Conservation (phyloP, 2,888 invertebrate species). For the Macropis europaea region DNA sequence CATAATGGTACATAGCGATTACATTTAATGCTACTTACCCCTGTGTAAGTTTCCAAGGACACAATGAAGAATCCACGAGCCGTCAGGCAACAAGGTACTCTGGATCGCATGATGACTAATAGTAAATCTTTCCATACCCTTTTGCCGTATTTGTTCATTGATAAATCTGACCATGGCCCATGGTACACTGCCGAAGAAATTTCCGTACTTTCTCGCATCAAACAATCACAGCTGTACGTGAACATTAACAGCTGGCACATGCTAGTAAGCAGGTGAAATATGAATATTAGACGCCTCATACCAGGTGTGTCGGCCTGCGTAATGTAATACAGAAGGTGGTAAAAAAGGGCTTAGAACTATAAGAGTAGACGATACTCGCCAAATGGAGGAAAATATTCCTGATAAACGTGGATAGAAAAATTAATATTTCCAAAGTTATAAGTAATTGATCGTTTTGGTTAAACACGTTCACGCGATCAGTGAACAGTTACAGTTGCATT, state of each 20-base stretch:
- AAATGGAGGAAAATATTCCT: too few relatives aligned
- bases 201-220: slow-evolving; percentile 6
- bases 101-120: slow-evolving; percentile 51
- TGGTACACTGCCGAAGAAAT: not conserved
- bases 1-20: too few relatives aligned
- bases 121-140: slow-evolving; percentile 39
- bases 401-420: too few relatives aligned
- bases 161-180: not conserved
- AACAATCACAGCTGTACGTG: slow-evolving; percentile 30
- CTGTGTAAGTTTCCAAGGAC: slow-evolving; percentile 50
- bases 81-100: slow-evolving; percentile 43
- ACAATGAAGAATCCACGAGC: slow-evolving; percentile 45
- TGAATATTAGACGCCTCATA: not conserved
- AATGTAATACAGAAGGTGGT: too few relatives aligned
- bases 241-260: slow-evolving; percentile 32
- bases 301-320: not conserved
- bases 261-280: slow-evolving; percentile 11
- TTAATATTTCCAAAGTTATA: too few relatives aligned
- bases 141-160: slow-evolving; percentile 3
- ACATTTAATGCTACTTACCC: slow-evolving; percentile 21
- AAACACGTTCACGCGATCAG: too few relatives aligned
- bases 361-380: too few relatives aligned
- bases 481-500: too few relatives aligned
- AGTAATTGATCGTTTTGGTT: too few relatives aligned
- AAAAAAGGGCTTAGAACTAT: too few relatives aligned